Base-by-base conservation (phyloP, 2,113 vertebrate species). In the Mesoclemmys tuberculata region DNA sequence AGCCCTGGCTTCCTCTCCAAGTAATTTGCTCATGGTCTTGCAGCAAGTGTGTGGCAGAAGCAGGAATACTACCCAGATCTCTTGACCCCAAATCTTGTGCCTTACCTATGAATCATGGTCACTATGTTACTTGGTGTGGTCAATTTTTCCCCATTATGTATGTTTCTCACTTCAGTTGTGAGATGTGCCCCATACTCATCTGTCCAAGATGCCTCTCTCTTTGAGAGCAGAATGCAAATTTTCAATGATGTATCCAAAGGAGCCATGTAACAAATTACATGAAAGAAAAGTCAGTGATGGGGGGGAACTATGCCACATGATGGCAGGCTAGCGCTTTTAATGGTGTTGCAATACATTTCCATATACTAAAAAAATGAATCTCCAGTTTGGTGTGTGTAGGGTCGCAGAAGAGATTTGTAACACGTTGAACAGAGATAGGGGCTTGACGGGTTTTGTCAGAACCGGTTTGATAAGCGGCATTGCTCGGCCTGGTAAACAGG, bases 191-290 rank as follows among this genome's bases (percentile, higher is more conserved):
- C 9, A 75, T n/a, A 16, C 61, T 2, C 12, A 5, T 22, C 35
- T 80, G 83, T 84, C 21, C 31, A 58, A 31, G 58, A 24, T 74
- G 24, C 16, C 56, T 87, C 10, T 61, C n/a, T 71, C 56, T 80
- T 51, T 24, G n/a, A 80, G n/a, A 61, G 44, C 5, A 54, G 35
- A 18, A 38, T 38, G 24, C 74, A 84, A 1, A 26, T 11, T 71
- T 71, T 71, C 9, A 11, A 51, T 0, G 0, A 31, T 31, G 5
- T 5, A 38, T 13, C 2, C 75, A 80, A 54, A 0, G 26, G 7
- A 64, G 4, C 7, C 26, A 26, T 27, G 64, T 13, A 56, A 44
- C 19, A 78, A 82, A 86, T 54, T 82, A 26, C 8, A 10, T 52
- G 74, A 87, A 19, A 58, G 8, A 9, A 3, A 94, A 27, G 68